Conservation (phyloP, 2,888 invertebrate species). For the Auanema sp. region DNA sequence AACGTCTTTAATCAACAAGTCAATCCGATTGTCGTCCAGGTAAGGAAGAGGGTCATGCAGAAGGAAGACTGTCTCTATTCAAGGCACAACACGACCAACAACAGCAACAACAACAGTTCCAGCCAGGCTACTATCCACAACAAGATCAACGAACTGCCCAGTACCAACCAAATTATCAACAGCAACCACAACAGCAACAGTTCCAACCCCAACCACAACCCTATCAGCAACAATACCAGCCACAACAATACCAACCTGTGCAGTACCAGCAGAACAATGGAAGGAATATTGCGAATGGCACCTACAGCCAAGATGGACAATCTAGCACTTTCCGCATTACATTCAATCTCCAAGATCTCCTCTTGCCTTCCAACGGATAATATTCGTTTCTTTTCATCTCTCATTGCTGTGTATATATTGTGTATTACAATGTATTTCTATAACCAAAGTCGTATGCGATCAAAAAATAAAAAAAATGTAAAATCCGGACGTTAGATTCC, state of each 20-base stretch:
- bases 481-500: too few species aligned
- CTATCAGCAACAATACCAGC: slow-evolving; percentile 7
- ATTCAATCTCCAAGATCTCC: slow-evolving; percentile 2
- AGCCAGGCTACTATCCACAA: slow-evolving; percentile 2
- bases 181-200: not conserved
- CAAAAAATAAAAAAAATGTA: too few species aligned
- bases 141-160: not conserved
- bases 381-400: too few species aligned
- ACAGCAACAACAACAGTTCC: slow-evolving; percentile 2
- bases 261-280: too few species aligned
- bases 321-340: slow-evolving; percentile 6
- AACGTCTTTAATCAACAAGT: slow-evolving; percentile 47
- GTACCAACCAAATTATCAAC: slow-evolving; percentile 7
- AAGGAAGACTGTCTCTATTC: slow-evolving; percentile 10
- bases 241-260: too few species aligned
- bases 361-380: not conserved
- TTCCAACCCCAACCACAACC: not conserved
- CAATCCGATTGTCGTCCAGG: slow-evolving; percentile 36
- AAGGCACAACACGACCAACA: slow-evolving; percentile 7
- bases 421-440: too few species aligned
- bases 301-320: not conserved
- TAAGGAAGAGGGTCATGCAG: slow-evolving; percentile 1
- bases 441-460: too few species aligned
- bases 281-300: not conserved
- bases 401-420: too few species aligned